Evolutionary conservation across 2,113 vertebrate genomes (phyloP).

Genomic region (Tachuris rubrigastra): DNA sequence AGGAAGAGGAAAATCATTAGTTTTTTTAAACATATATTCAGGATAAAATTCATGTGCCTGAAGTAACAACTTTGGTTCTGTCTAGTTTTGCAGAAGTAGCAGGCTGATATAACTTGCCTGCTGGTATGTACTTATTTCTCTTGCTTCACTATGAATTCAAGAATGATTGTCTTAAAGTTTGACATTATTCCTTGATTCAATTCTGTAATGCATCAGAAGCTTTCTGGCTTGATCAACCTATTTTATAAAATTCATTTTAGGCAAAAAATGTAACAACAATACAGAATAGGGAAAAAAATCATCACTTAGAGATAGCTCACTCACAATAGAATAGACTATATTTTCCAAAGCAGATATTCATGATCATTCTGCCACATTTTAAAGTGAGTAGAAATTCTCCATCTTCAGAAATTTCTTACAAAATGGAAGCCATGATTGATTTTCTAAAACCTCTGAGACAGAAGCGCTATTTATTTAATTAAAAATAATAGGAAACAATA

Average conservation of each 20-base stretch:
- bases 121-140: not conserved
- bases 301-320: not conserved
- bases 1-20: not conserved
- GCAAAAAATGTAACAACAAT: not conserved
- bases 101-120: not conserved
- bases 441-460: not conserved
- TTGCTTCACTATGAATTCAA: not conserved
- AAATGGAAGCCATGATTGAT: not conserved
- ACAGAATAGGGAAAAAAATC: not conserved
- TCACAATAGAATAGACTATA: not conserved
- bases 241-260: not conserved
- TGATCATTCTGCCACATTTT: not conserved
- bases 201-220: not conserved
- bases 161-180: not conserved
- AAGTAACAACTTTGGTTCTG: not conserved
- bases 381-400: not conserved
- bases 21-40: not conserved
- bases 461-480: not conserved
- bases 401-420: not conserved
- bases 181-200: not conserved
- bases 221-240: not conserved
- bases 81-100: not conserved
- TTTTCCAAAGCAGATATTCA: not conserved
- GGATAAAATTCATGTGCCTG: not conserved
- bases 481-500: not conserved